Evolutionary conservation across 2,888 invertebrate species (phyloP), one percentile per base, ranked within the genome.

Genomic region (Xiphydria camelus): DNA sequence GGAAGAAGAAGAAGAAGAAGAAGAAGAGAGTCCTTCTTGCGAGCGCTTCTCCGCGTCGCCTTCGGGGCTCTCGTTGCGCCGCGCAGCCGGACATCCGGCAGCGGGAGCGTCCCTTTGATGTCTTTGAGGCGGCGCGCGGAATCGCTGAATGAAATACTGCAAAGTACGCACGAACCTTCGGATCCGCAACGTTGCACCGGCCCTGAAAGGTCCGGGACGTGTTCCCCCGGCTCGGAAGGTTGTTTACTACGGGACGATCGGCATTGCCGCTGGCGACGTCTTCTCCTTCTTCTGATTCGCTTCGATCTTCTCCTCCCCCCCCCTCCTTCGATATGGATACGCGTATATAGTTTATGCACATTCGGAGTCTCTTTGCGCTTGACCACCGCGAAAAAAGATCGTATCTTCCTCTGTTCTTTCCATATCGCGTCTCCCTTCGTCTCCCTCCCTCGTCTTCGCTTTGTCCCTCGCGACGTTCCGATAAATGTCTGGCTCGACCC

Each of bases 111-210:
- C 38, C 52, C 67, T 69, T 69, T 68, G 68, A 69, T 51, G 66
- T 68, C 62, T 67, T 63, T 60, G 60, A 68, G 55, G 39, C 57
- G 43, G 57, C 56, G 64, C 62, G 61, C 59, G 62, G 62, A 60
- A 61, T 64, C 60, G 59, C 49, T 67, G 69, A 73, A 73, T 73
- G 73, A 73, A 69, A 73, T 73, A 73, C 66, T 57, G 63, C 55
- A 44, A 53, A 53, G 58, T 47, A 56, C 36, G 33, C 33, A 33
- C 9, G 33, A 33, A 14, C 10, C 10, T 14, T 10, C 26, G 26
- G 12, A 10, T 26, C 26, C 26, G 26, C 26, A 14, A n/a, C n/a
- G n/a, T n/a, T n/a, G n/a, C n/a, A n/a, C n/a, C n/a, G n/a, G n/a
- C n/a, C n/a, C n/a, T n/a, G n/a, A n/a, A n/a, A n/a, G n/a, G n/a